Percentiles rank a stretch among this genome's conserved stretches.
These are phyloP conservation scores for Gonioctena quinquepunctata DNA, from an alignment of 1,140 invertebrate species.

Conservation along the genomic window DNA sequence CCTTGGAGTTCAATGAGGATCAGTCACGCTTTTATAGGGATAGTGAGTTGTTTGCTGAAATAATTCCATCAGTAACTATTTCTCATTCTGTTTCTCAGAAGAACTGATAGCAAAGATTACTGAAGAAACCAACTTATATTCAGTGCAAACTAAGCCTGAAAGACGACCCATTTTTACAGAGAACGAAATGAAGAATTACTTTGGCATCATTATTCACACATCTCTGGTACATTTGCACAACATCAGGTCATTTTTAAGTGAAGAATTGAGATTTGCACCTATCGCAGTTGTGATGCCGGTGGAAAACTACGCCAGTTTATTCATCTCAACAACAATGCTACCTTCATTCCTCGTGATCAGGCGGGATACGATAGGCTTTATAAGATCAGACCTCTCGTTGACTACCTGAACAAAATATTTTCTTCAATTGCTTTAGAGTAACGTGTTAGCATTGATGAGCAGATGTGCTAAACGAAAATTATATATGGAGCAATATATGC, in stretches of 20 bases:
- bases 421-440: constrained; percentile 27
- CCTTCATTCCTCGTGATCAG: constrained; percentile 12
- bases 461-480: constrained; percentile 34
- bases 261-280: constrained; percentile 44
- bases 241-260: constrained; percentile 42
- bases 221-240: constrained; percentile 49
- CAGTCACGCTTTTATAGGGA: constrained; percentile 23
- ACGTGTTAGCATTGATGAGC: constrained; percentile 18
- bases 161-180: constrained; percentile 26
- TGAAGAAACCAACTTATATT: constrained; percentile 44
- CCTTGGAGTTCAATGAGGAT: constrained; percentile 34
- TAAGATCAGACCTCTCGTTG: constrained; percentile 51
- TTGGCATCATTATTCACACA: constrained; percentile 49
- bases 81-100: constrained; percentile 31
- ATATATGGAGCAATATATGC: constrained; percentile 36
- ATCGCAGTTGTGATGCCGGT: constrained; percentile 46
- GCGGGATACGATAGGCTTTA: constrained; percentile 47
- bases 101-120: constrained; percentile 14
- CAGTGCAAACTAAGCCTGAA: constrained; percentile 29
- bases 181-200: constrained; percentile 22
- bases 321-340: constrained; percentile 48
- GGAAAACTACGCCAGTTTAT: constrained; percentile 45
- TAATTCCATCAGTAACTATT: constrained; percentile 29
- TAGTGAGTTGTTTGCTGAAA: neutral
- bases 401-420: constrained; percentile 42